phyloP scores from a whole-genome alignment of 2,888 invertebrate species.

The Deroplatys truncata region DNA sequence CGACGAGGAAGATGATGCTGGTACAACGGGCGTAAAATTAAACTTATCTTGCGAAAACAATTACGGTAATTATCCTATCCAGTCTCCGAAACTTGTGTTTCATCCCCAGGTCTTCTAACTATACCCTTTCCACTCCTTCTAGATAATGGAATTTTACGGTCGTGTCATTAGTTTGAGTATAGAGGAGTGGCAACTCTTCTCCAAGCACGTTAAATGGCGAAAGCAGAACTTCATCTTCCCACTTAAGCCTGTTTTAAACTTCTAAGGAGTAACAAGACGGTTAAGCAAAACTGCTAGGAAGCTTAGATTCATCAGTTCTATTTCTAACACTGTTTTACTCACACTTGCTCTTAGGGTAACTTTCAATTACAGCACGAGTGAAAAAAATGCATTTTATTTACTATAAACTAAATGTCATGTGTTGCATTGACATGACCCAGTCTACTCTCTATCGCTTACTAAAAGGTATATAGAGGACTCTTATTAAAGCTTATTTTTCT shows the following conservation, averaged over 20 bases:
- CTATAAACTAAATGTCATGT: too few relatives aligned
- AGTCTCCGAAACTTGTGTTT: not conserved
- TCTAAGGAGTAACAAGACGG: not conserved
- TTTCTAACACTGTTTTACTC: not conserved
- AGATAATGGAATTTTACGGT: slow-evolving; percentile 10
- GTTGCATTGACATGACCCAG: too few relatives aligned
- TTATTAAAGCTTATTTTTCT: too few relatives aligned
- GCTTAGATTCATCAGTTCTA: not conserved
- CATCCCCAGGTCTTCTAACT: not conserved
- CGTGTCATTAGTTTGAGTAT: slow-evolving; percentile 6
- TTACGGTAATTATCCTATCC: slow-evolving; percentile 4
- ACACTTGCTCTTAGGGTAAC: not conserved
- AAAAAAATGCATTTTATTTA: not conserved
- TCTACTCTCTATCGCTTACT: too few relatives aligned
- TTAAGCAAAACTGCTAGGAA: not conserved
- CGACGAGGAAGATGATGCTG: not conserved
- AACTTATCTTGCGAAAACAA: slow-evolving; percentile 10
- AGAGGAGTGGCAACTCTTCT: slow-evolving; percentile 2
- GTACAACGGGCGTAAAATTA: not conserved
- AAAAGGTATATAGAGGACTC: too few relatives aligned
- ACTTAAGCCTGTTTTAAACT: not conserved
- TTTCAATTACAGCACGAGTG: not conserved
- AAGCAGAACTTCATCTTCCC: not conserved
- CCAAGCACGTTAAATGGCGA: not conserved
- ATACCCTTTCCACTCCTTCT: not conserved